Evolutionary conservation across 2,113 vertebrate genomes (phyloP), one percentile per base, ranked within the genome.

Genomic region (Pollimyrus isidori): DNA sequence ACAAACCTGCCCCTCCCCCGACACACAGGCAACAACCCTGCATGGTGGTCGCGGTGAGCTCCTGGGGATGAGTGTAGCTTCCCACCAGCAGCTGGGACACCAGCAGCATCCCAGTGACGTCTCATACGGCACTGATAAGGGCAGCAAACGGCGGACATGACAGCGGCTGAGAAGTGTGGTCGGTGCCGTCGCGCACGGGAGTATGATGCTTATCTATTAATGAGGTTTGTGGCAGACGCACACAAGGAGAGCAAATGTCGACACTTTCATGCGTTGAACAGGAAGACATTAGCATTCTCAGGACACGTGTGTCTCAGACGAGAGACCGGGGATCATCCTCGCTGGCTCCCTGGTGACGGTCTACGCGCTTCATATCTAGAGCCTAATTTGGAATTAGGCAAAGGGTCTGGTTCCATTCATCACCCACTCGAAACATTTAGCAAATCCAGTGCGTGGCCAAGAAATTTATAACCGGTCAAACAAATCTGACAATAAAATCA

Each of bases 401-500:
- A 50, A 5, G 4, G 82, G 83, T 48, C 83, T 15, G 48, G 13
- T 86, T 13, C 83, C 83, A 86, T 86, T 26, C 45, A 86, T 50
- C 83, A 49, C 30, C 86, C 17, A 6, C 50, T 53, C 2, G 7
- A 53, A 53, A 56, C 50, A 56, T 56, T 87, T 87, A 87, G 86
- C 15, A 39, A 21, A 30, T 52, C 13, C n/a, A 15, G 56, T 17
- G 30, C 1, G n/a, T 17, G 50, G 86, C 86, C 48, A 53, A 62
- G 39, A 65, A 23, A 62, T 65, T 46, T 87, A 87, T 65, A 50
- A 39, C 9, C 7, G 58, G 50, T 53, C 50, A 56, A 42, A 58
- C 49, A 87, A 56, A 87, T 23, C 39, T 87, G 39, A n/a, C 56
- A 65, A 87, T 87, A 65, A 87, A 87, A 87, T 45, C 87, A 46